These are phyloP conservation scores for Flabesymbios commensalis DNA, from an alignment of 2,888 invertebrate species.

Conservation along the genomic window DNA sequence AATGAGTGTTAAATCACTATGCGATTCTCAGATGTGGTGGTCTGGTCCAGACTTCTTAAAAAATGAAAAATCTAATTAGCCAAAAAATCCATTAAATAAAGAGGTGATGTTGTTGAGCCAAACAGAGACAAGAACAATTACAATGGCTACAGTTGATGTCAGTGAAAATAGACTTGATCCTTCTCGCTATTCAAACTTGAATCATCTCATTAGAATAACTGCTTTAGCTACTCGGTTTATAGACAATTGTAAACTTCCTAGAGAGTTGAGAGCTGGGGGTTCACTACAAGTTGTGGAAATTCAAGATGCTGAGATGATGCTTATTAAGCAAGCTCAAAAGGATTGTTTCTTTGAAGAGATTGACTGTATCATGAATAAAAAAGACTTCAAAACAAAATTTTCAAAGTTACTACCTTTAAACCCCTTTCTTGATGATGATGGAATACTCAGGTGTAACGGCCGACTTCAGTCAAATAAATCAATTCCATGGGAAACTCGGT, in stretches of 20 bases:
- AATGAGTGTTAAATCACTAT: not conserved
- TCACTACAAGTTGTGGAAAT: conserved; percentile 9
- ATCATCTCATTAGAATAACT: conserved; percentile 1
- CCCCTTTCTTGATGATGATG: conserved; percentile 16
- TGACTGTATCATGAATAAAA: not conserved
- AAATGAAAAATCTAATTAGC: not conserved
- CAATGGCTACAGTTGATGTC: not conserved
- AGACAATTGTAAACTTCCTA: conserved; percentile 7
- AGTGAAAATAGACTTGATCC: conserved; percentile 4
- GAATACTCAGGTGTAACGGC: not conserved
- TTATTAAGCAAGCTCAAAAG: conserved; percentile 11
- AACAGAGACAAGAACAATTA: too few relatives aligned
- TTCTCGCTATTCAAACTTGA: conserved; percentile 16
- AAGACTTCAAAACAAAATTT: not conserved
- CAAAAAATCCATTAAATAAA: not conserved
- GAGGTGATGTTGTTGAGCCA: too few relatives aligned
- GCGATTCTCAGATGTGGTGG: not conserved
- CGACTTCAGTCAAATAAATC: conserved; percentile 8
- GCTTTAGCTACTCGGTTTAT: conserved; percentile 15
- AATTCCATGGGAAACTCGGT: not conserved
- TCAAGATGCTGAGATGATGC: not conserved
- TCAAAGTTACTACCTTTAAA: conserved; percentile 7
- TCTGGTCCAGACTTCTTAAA: not conserved
- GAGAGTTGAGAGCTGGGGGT: not conserved
- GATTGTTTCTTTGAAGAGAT: conserved; percentile 17